These are phyloP conservation scores for Neosilurus hyrtlii DNA, from an alignment of 2,797 vertebrate genomes.

Conservation along the genomic window DNA sequence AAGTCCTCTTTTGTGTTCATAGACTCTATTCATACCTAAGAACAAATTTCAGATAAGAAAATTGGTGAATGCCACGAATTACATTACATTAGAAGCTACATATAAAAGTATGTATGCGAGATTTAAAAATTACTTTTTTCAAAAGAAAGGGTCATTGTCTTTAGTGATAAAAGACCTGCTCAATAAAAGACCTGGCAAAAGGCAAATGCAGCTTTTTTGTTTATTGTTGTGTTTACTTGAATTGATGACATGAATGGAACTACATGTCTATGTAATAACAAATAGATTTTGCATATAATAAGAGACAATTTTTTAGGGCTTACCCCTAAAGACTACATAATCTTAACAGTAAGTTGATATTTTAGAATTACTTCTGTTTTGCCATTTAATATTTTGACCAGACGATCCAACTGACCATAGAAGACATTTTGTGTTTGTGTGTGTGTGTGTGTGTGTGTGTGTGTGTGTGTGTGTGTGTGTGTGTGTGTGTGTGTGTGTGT, in stretches of 20 bases:
- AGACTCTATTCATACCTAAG: no score
- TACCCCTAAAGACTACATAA: background rate
- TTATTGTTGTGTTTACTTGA: background rate
- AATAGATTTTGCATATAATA: background rate
- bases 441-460: constrained; percentile 16
- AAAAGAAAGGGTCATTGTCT: no score
- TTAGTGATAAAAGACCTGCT: no score
- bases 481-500: no score
- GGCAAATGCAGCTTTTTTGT: background rate
- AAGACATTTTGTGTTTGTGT: constrained; percentile 31
- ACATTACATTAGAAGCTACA: no score
- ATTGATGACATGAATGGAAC: background rate
- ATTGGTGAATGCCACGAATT: no score
- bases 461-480: constrained; percentile 2
- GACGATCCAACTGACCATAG: constrained; percentile 27
- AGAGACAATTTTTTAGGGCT: background rate
- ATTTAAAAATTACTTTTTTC: no score
- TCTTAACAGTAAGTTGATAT: background rate
- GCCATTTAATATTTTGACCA: background rate
- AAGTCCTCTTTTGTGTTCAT: no score
- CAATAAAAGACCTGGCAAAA: background rate
- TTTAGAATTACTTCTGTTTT: background rate
- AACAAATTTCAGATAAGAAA: no score
- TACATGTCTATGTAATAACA: background rate
- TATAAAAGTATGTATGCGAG: no score